Conservation (phyloP, 2,888 invertebrate genomes). For the Agrochola litura region DNA sequence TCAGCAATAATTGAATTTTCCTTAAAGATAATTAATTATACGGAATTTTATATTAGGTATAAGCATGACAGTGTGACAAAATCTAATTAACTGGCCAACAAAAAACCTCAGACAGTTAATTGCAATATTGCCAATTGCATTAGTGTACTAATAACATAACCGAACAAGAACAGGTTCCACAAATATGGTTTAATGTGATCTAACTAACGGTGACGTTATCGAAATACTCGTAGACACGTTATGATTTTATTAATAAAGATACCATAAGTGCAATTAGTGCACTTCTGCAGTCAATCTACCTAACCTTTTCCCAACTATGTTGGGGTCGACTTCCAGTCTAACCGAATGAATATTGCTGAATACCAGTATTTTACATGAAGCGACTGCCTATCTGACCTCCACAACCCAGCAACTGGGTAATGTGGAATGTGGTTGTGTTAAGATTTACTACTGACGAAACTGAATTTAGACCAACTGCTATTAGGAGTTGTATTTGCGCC, state of each 20-base stretch:
- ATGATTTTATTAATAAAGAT: constrained; percentile 16
- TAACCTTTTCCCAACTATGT: no score
- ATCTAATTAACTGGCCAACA: background rate
- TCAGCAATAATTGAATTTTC: no score
- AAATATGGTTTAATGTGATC: constrained; percentile 30
- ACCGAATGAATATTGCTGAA: no score
- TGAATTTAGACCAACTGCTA: constrained; percentile 2
- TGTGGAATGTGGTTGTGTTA: constrained; percentile 20
- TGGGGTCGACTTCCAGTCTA: no score
- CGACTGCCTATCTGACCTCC: no score
- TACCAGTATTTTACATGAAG: no score
- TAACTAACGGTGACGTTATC: constrained; percentile 25
- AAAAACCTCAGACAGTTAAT: constrained; percentile 12
- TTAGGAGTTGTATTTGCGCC: background rate
- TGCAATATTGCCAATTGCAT: constrained; percentile 24
- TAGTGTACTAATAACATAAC: constrained; percentile 14
- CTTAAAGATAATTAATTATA: background rate
- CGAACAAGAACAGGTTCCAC: constrained; percentile 30
- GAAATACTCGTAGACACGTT: constrained; percentile 21
- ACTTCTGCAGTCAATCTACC: no score
- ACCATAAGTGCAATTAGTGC: constrained; percentile 3
- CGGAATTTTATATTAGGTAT: background rate
- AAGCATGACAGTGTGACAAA: background rate
- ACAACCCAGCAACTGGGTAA: no score
- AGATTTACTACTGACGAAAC: background rate